Percentiles rank a stretch among this genome's conserved stretches.
phyloP scores from a whole-genome alignment of 37 sponge, comb jelly and placozoan species.

The Oopsacas minuta region DNA sequence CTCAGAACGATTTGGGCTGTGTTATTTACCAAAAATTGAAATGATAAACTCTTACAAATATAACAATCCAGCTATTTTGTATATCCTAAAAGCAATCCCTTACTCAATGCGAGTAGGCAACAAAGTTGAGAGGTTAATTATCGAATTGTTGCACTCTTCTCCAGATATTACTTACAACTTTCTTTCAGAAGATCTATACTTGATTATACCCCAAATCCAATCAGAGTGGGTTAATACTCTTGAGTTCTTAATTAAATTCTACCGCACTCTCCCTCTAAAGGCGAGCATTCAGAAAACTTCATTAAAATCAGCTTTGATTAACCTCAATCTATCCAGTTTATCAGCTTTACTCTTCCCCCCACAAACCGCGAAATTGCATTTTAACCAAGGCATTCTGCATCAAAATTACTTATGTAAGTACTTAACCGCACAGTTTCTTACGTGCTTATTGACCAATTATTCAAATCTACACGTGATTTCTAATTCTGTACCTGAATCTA shows the following conservation, averaged over 20 bases:
- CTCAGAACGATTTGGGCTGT: not conserved
- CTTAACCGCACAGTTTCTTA: not conserved
- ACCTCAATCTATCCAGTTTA: not conserved
- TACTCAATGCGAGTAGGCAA: not conserved
- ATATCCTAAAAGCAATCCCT: not conserved
- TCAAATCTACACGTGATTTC: not conserved
- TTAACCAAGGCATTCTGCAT: not conserved
- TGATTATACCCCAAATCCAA: not conserved
- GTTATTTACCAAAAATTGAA: not conserved
- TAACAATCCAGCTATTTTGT: not conserved
- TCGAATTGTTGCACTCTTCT: not conserved
- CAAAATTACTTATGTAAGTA: not conserved
- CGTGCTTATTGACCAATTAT: not conserved
- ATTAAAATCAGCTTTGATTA: not conserved
- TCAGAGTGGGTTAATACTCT: not conserved
- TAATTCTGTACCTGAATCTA: not conserved
- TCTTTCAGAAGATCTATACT: not conserved
- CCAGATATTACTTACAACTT: not conserved
- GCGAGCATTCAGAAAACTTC: not conserved
- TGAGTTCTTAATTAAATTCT: not conserved
- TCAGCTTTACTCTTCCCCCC: not conserved
- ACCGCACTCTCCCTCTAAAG: not conserved
- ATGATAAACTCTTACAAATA: not conserved
- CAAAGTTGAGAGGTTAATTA: conserved; percentile 3
- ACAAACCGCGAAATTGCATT: not conserved